phyloP scores from a whole-genome alignment of 1,140 invertebrate species.

The Macrotrachela quadricornifera region DNA sequence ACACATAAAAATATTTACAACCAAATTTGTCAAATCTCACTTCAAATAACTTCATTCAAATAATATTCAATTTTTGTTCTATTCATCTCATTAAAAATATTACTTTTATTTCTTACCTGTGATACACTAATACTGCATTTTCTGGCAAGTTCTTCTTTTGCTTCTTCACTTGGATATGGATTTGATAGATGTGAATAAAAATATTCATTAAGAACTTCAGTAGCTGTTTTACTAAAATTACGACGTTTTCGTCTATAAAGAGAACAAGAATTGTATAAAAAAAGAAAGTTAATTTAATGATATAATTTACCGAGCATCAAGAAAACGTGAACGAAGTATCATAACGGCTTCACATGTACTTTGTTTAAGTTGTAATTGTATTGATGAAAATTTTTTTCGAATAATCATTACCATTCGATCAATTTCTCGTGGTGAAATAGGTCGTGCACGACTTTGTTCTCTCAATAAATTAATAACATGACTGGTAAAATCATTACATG shows the following conservation, averaged over 20 bases:
- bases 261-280: not conserved
- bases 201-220: constrained; percentile 97
- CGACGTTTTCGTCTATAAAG: constrained; percentile 67
- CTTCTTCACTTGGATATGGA: constrained; percentile 97
- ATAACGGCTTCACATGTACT: constrained; percentile 98
- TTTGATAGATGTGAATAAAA: constrained; percentile 98
- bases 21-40: no score
- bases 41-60: no score
- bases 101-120: constrained; percentile 36
- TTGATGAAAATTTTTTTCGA: constrained; percentile 96
- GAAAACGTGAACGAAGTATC: constrained; percentile 75
- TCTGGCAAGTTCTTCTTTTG: constrained; percentile 95
- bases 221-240: constrained; percentile 99
- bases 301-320: constrained; percentile 56
- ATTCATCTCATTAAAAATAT: no score
- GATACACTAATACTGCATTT: constrained; percentile 97
- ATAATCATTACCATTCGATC: constrained; percentile 99
- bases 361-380: constrained; percentile 98
- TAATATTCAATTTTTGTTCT: no score
- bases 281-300: not conserved
- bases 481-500: constrained; percentile 97
- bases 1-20: no score
- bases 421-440: constrained; percentile 87
- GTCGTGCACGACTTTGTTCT: constrained; percentile 86
- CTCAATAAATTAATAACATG: constrained; percentile 93